Percentiles rank a stretch among this genome's conserved stretches.
These are phyloP conservation scores for Heterochromis multidens DNA, from an alignment of 2,113 vertebrate species.

Conservation along the genomic window DNA sequence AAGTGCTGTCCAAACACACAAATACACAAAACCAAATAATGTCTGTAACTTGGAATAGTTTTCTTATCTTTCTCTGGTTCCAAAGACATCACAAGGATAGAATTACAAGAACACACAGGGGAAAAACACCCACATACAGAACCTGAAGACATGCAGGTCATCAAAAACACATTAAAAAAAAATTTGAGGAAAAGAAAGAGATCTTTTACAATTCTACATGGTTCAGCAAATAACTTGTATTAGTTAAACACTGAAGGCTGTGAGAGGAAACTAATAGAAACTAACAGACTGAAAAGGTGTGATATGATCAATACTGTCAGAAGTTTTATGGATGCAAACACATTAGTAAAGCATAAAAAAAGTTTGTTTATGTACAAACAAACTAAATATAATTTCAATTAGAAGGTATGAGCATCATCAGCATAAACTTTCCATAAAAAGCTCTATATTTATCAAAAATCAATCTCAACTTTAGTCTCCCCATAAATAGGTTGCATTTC, in stretches of 20 bases:
- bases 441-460: neutral
- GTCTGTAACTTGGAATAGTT: neutral
- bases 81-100: conserved; percentile 2
- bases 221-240: neutral
- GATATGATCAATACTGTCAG: neutral
- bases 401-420: no score
- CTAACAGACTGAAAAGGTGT: neutral
- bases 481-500: neutral
- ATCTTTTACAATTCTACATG: neutral
- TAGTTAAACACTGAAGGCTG: neutral
- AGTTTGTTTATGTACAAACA: no score
- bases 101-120: neutral
- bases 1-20: neutral
- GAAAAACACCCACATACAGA: neutral
- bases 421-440: neutral
- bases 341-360: neutral
- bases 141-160: neutral
- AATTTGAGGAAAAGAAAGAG: neutral
- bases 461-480: neutral
- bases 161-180: neutral
- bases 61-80: neutral
- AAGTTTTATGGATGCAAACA: neutral
- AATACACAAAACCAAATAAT: neutral
- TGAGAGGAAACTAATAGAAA: neutral
- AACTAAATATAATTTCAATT: no score